Evolutionary conservation across 2,888 invertebrate species (phyloP).

Genomic region (Pheosia tremula): DNA sequence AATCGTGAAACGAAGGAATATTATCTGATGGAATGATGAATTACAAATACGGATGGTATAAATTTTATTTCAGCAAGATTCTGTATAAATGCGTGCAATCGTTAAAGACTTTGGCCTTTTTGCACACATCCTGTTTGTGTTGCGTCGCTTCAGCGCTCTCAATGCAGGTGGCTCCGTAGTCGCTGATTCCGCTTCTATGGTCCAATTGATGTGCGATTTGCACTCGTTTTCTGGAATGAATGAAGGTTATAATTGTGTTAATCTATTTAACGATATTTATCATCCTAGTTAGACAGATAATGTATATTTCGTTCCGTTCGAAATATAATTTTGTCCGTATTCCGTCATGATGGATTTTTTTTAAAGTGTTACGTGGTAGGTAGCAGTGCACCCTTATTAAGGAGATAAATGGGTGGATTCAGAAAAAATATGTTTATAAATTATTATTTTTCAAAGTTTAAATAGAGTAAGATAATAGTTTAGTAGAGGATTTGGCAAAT

Average conservation of each 20-base stretch:
- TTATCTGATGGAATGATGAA: conserved; percentile 8
- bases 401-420: no score
- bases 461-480: no score
- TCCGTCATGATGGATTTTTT: no score
- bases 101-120: conserved; percentile 76
- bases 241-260: neutral
- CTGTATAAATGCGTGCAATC: conserved; percentile 75
- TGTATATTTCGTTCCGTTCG: no score
- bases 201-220: conserved; percentile 60
- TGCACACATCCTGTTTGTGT: conserved; percentile 76
- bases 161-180: conserved; percentile 62
- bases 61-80: conserved; percentile 56
- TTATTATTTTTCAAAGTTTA: no score
- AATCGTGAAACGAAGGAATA: conserved; percentile 14
- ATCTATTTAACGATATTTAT: no score
- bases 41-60: neutral
- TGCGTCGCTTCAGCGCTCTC: conserved; percentile 70
- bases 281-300: no score
- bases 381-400: no score
- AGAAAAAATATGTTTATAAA: no score
- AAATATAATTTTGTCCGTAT: no score
- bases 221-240: conserved; percentile 62
- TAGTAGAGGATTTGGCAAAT: no score
- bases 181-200: conserved; percentile 39
- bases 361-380: no score